Conservation (phyloP, 2,113 vertebrate species). For the Ictidomys tridecemlineatus region DNA sequence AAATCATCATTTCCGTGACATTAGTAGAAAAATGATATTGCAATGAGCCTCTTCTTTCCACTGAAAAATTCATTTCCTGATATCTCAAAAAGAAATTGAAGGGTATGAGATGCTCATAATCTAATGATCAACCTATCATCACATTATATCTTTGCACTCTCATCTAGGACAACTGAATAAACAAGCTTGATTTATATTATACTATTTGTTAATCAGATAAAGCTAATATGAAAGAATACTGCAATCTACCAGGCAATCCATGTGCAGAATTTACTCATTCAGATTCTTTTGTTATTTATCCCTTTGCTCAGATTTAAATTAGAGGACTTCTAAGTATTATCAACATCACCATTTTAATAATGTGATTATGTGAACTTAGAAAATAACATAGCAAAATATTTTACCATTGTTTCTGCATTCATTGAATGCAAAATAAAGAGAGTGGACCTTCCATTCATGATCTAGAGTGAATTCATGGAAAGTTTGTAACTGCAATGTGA, state of each 20-base stretch:
- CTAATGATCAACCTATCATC: neutral
- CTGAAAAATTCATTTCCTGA: neutral
- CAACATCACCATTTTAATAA: neutral
- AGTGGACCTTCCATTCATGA: neutral
- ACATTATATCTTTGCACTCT: neutral
- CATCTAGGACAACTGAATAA: neutral
- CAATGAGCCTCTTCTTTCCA: neutral
- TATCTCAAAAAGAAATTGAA: neutral
- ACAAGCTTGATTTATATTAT: neutral
- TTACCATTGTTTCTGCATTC: neutral
- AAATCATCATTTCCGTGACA: neutral
- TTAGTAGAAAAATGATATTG: neutral
- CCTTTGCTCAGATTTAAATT: slow-evolving; percentile 4
- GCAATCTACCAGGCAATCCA: neutral
- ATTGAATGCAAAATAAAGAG: neutral
- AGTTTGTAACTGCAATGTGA: slow-evolving; percentile 36
- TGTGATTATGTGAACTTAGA: neutral
- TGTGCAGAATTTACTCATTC: neutral
- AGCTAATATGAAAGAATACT: neutral
- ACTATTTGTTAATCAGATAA: neutral
- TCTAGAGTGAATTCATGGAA: neutral
- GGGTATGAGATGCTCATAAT: neutral
- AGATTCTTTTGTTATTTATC: neutral
- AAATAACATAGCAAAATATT: neutral
- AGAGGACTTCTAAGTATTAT: neutral